A percentile compares a stretch with the other conserved stretches of the same genome.
Conservation (phyloP, 2,888 invertebrate species). For the Danaus chrysippus region DNA sequence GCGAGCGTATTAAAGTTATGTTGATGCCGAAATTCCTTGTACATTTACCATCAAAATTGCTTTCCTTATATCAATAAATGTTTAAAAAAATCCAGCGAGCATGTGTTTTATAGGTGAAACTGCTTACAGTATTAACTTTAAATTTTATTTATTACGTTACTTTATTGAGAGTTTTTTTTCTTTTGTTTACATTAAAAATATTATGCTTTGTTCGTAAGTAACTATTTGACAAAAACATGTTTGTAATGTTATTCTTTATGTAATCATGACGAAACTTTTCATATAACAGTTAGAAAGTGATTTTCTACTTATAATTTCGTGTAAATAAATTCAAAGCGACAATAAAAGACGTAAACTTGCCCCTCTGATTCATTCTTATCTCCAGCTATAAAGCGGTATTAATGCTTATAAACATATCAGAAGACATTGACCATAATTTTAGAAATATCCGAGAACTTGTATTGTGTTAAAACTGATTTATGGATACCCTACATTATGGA, state of each 20-base stretch:
- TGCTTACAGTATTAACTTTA: no score
- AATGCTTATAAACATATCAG: constrained; percentile 66
- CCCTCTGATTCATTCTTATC: constrained; percentile 70
- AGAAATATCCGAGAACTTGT: constrained; percentile 23
- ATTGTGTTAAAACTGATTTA: constrained; percentile 23
- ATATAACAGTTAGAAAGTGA: no score
- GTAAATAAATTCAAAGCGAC: no score
- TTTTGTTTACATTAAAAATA: no score
- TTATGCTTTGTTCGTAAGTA: no score
- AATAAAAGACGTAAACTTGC: constrained; percentile 49
- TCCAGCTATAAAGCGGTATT: constrained; percentile 64
- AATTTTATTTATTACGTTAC: no score
- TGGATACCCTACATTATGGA: background rate
- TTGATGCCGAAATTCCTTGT: constrained; percentile 55
- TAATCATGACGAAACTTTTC: no score
- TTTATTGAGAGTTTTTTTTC: no score
- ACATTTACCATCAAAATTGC: constrained; percentile 71
- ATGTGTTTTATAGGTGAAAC: no score
- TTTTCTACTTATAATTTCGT: no score
- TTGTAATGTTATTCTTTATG: no score
- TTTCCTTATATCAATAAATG: constrained; percentile 73
- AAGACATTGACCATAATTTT: constrained; percentile 34
- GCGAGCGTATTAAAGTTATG: constrained; percentile 20
- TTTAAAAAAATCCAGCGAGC: constrained; percentile 65
- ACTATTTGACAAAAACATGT: no score